Percentiles rank a stretch among this genome's conserved stretches.
These are phyloP conservation scores for Xylocopa sonorina DNA, from an alignment of 1,140 invertebrate genomes.

Conservation along the genomic window DNA sequence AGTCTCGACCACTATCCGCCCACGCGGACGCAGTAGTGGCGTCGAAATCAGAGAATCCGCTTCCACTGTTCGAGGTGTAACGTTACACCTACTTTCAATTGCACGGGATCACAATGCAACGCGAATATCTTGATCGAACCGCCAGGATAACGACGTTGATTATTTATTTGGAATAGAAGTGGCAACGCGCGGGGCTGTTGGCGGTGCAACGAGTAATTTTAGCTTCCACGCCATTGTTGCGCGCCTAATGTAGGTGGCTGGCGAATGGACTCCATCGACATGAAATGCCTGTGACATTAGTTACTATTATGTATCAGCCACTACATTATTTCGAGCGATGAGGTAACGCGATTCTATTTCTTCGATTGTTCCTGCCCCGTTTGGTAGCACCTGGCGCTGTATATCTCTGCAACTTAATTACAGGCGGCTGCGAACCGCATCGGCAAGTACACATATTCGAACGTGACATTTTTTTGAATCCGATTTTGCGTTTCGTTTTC, in stretches of 20 bases:
- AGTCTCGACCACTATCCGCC: slow-evolving; percentile 6
- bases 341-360: not conserved
- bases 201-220: not conserved
- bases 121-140: not conserved
- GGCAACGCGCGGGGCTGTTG: not conserved
- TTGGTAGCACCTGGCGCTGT: not conserved
- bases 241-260: slow-evolving; percentile 5
- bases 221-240: slow-evolving; percentile 12
- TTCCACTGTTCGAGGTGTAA: not conserved
- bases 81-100: not conserved
- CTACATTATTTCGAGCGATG: slow-evolving; percentile 12
- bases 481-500: too few species aligned
- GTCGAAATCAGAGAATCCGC: slow-evolving; percentile 12
- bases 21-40: slow-evolving; percentile 9
- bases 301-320: slow-evolving; percentile 14
- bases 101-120: not conserved
- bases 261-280: slow-evolving; percentile 11
- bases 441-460: too few species aligned
- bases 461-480: too few species aligned
- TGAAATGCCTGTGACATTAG: slow-evolving; percentile 43
- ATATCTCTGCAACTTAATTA: not conserved
- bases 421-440: too few species aligned
- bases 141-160: not conserved
- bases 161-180: not conserved
- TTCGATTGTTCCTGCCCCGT: not conserved